A percentile compares a stretch with the other conserved stretches of the same genome.
These are phyloP conservation scores for Vimba vimba DNA, from an alignment of 2,113 vertebrate species.

Conservation along the genomic window DNA sequence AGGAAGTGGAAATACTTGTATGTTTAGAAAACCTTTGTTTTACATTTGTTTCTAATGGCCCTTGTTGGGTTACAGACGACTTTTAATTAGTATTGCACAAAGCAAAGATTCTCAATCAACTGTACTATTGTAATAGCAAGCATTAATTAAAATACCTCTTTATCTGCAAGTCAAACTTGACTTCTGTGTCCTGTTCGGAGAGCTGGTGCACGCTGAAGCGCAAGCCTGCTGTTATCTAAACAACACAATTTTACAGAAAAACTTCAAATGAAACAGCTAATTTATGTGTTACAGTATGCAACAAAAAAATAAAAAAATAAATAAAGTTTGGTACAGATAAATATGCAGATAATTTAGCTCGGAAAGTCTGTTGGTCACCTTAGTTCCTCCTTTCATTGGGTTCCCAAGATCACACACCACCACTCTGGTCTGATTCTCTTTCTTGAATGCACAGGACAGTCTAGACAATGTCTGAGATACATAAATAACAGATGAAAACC, in stretches of 20 bases:
- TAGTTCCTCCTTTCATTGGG: slow-evolving; percentile 96
- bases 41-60: background rate
- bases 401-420: slow-evolving; percentile 98
- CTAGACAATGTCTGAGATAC: slow-evolving; percentile 80
- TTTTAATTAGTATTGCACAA: background rate
- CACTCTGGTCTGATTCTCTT: slow-evolving; percentile 91
- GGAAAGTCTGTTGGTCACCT: slow-evolving; percentile 70
- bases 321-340: background rate
- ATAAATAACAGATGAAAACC: background rate
- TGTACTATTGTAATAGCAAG: background rate
- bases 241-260: slow-evolving; percentile 13
- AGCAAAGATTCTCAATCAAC: background rate
- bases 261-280: background rate
- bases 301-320: too few species aligned
- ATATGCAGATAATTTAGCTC: background rate
- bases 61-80: background rate
- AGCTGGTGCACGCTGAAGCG: slow-evolving; percentile 94
- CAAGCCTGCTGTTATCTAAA: slow-evolving; percentile 85
- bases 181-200: slow-evolving; percentile 92
- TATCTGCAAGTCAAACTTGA: slow-evolving; percentile 91
- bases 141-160: slow-evolving; percentile 77
- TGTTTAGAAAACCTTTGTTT: background rate
- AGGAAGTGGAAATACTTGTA: slow-evolving; percentile 1
- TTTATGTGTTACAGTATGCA: background rate
- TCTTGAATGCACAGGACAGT: slow-evolving; percentile 94